These are phyloP conservation scores for Ceraclea dissimilis DNA, from an alignment of 2,888 invertebrate genomes.

Conservation along the genomic window DNA sequence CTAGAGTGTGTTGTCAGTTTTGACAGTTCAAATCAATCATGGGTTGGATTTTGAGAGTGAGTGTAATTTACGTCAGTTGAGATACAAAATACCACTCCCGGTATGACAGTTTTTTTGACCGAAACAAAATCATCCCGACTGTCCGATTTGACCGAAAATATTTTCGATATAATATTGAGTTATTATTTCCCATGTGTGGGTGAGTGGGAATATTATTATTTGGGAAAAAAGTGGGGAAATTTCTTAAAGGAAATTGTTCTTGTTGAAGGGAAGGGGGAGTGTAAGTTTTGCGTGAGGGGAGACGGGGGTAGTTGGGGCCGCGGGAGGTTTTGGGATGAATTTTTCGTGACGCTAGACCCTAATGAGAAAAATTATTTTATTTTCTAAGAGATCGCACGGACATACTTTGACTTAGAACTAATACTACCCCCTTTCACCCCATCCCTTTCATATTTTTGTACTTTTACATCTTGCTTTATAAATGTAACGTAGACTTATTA, in stretches of 20 bases:
- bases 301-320: not conserved
- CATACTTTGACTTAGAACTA: no score
- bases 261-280: not conserved
- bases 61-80: no score
- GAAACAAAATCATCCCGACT: not conserved
- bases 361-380: constrained; percentile 2
- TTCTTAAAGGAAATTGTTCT: constrained; percentile 2
- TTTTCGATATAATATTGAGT: no score
- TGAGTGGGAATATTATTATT: not conserved
- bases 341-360: not conserved
- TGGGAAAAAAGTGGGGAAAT: not conserved
- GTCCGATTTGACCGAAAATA: not conserved
- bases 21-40: no score
- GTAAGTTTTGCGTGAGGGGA: not conserved
- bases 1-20: no score
- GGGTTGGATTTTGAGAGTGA: no score
- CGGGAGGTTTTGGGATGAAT: not conserved
- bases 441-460: no score
- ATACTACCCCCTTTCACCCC: no score
- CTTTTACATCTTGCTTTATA: no score
- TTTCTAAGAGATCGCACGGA: not conserved
- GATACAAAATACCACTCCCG: no score
- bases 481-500: no score
- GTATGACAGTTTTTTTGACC: no score
- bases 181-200: not conserved